phyloP scores from a whole-genome alignment of 2,888 invertebrate species.

The Erpobdella octoculata region DNA sequence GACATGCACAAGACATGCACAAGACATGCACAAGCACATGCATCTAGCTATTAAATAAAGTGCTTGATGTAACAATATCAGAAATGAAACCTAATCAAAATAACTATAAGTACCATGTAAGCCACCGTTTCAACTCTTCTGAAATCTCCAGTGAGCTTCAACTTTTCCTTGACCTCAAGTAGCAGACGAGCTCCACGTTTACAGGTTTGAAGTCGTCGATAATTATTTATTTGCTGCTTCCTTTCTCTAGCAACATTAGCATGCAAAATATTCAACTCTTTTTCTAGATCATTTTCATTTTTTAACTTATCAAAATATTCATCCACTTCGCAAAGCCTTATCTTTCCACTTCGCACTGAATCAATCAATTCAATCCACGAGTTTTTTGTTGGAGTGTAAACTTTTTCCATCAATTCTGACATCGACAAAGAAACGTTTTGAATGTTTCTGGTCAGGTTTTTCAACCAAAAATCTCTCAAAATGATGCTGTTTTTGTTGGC shows the following conservation, averaged over 20 bases:
- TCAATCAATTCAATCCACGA: background rate
- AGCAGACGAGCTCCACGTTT: slow-evolving; percentile 28
- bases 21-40: too few relatives aligned
- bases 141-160: slow-evolving; percentile 34
- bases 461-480: background rate
- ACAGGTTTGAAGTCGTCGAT: slow-evolving; percentile 24
- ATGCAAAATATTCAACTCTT: background rate
- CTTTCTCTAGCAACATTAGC: background rate
- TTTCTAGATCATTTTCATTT: background rate
- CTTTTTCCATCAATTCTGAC: background rate
- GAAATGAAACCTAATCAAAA: background rate
- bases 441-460: background rate
- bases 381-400: background rate
- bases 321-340: background rate
- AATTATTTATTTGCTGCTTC: slow-evolving; percentile 26
- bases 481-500: background rate
- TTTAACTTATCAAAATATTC: background rate
- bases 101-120: slow-evolving; percentile 3
- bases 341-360: background rate
- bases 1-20: too few relatives aligned
- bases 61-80: background rate
- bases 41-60: slow-evolving; percentile 21
- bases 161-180: slow-evolving; percentile 27
- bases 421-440: background rate
- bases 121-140: slow-evolving; percentile 25